Base-by-base conservation (phyloP, 2,797 vertebrate genomes). In the Neomorphus geoffroyi region DNA sequence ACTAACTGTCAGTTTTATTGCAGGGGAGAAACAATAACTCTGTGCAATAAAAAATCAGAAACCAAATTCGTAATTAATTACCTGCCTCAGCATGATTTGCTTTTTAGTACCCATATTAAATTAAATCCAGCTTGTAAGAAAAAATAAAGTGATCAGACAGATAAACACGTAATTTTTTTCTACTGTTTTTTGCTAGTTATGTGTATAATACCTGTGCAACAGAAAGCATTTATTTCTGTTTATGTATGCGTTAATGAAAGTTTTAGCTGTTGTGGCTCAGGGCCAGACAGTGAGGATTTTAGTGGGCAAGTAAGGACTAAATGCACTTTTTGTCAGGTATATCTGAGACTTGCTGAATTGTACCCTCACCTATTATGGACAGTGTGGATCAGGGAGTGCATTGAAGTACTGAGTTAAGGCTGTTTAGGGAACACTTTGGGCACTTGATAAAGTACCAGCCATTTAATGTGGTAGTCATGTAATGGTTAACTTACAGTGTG, bases 1-100 rank as follows among this genome's bases (percentile, higher is more conserved):
- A 79, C 41, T 74, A 78, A 75, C 62, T 92, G 74, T 93, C 90
- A 72, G 2, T 94, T 96, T 96, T 96, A 94, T 90, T 90, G 46
- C 43, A 65, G 43, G 35, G 26, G 19, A 83, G 77, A 88, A 95
- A 93, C 19, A 91, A 65, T 80, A 92, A 86, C 64, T 72, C 67
- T 51, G 22, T 77, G 78, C 56, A 93, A 70, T 57, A 62, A 92
- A 93, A 87, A 90, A 61, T 39, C 33, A 86, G 75, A 90, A 86
- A 82, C 64, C 26, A 82, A 71, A 86, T 45, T 71, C 51, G 48
- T 86, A 94, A 92, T 92, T 94, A 93, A 92, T 90, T 69, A 69
- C 35, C 69, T 74, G 41, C 37, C 60, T 92, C 27, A 90, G 70
- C 30, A 92, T 48, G 45, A 84, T 64, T 83, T 46, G 3, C 11